Evolutionary conservation across 2,888 invertebrate species (phyloP), one percentile per base, ranked within the genome.

Genomic region (Melanchra persicariae): DNA sequence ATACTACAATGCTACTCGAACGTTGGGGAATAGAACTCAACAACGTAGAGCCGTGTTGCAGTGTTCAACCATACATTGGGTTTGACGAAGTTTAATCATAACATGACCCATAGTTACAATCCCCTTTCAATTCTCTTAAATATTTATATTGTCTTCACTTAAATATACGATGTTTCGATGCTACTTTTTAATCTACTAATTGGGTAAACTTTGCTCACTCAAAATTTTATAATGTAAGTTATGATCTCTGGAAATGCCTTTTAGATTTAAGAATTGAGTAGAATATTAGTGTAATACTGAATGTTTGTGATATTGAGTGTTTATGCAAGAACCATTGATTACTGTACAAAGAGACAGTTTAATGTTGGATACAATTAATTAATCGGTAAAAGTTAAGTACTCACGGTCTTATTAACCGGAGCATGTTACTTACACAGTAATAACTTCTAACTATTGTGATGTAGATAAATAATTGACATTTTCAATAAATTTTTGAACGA

Each of bases 211-310:
- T 84, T 85, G 86, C 82, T 84, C 83, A 87, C 82, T 81, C 79
- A 66, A 79, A 78, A 84, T 83, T 80, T 67, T 79, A 68, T 77
- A 66, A 70, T 68, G 54, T 80, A 85, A 86, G 86, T 84, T 87
- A 91, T 94, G 94, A 94, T 95, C 94, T 95, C 94, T 89, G 83
- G 88, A 91, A 89, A 91, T 91, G 93, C 93, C 93, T 94, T 93
- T 89, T 93, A 92, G 89, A 86, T 83, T 81, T 91, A 91, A 90
- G 90, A 78, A 55, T 83, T 84, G 74, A 87, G 79, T 86, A 87
- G 85, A 87, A 84, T 84, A 84, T 76, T 90, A 90, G 87, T 84
- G 78, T 91, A 87, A 77, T 87, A 85, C 86, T 88, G 83, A 87
- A 90, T 90, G 89, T 90, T 91, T 92, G 93, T 93, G 93, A 93